Conservation (phyloP, 1,140 invertebrate species). For the Drosophila pseudoananassae region DNA sequence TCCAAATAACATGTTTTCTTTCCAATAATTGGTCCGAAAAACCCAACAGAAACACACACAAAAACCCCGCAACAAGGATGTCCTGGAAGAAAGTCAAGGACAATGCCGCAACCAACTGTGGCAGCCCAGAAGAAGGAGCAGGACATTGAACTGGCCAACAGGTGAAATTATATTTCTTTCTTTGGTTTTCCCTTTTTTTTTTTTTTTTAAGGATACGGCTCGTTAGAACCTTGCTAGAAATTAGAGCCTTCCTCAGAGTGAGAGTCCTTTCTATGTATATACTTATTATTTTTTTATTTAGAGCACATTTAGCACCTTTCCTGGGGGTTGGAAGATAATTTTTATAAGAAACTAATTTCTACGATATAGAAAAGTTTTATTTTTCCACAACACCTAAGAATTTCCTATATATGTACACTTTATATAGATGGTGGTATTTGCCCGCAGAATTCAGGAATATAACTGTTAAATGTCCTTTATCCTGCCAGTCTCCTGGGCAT, state of each 20-base stretch:
- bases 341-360: neutral
- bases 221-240: constrained; percentile 45
- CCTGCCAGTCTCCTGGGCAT: constrained; percentile 1
- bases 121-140: constrained; percentile 3
- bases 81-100: constrained; percentile 24
- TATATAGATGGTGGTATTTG: neutral
- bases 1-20: constrained; percentile 62
- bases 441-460: constrained; percentile 35
- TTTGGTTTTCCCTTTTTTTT: neutral
- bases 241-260: neutral
- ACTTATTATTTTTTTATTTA: neutral
- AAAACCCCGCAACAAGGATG: constrained; percentile 4
- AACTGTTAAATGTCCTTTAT: constrained; percentile 41
- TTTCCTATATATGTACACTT: neutral
- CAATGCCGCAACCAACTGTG: neutral
- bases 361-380: neutral
- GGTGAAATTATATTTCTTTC: constrained; percentile 47
- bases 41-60: neutral
- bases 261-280: neutral
- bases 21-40: constrained; percentile 42
- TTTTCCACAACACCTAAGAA: too few species aligned
- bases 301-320: neutral
- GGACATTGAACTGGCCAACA: constrained; percentile 58
- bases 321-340: neutral
- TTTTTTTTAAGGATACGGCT: constrained; percentile 51